Conservation (phyloP, 2,113 vertebrate species). For the Tringa solitaria region DNA sequence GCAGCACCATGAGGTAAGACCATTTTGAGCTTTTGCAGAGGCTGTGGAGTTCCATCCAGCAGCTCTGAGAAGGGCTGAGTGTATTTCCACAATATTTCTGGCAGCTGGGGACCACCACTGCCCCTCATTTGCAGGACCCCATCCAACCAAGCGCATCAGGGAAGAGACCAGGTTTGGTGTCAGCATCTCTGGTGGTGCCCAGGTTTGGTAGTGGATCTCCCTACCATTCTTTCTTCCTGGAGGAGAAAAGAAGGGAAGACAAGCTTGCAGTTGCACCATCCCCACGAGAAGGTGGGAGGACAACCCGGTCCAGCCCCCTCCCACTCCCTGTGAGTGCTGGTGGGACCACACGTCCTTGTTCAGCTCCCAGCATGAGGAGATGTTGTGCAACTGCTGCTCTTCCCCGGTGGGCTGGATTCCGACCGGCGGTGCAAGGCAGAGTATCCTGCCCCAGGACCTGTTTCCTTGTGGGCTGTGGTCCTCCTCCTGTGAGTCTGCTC, state of each 20-base stretch:
- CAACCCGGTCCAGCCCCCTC: background rate
- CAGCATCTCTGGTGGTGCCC: background rate
- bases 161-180: background rate
- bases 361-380: background rate
- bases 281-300: background rate
- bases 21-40: background rate
- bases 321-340: background rate
- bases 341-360: background rate
- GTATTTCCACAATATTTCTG: background rate
- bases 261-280: background rate
- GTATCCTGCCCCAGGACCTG: background rate
- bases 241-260: background rate
- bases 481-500: background rate
- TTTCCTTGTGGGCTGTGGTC: background rate
- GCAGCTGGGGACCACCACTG: background rate
- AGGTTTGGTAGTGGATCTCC: background rate
- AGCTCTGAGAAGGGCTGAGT: background rate
- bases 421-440: background rate
- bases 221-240: background rate
- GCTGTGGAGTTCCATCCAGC: background rate
- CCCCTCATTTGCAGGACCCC: background rate
- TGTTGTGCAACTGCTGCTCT: background rate
- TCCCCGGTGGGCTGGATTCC: background rate
- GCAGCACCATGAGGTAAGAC: fast-evolving
- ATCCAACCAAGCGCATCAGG: background rate